Conservation (phyloP, 1,140 invertebrate species). For the Lordiphosa mommai region DNA sequence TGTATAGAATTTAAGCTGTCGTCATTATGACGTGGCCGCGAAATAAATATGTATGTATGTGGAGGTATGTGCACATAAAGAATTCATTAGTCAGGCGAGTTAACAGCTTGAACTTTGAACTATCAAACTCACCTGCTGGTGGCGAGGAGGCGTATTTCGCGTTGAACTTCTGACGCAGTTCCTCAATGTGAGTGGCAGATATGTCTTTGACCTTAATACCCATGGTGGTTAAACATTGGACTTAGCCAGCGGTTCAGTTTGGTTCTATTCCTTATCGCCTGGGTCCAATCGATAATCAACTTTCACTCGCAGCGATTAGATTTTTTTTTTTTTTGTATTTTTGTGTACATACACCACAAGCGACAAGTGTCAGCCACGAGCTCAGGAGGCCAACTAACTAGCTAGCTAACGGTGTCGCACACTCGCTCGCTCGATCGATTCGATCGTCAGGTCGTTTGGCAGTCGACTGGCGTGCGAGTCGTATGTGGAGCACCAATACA, state of each 20-base stretch:
- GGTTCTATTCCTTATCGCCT: too few species aligned
- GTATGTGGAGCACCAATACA: constrained; percentile 56
- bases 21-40: too few species aligned
- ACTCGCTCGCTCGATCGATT: constrained; percentile 13
- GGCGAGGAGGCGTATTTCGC: constrained; percentile 80
- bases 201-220: constrained; percentile 60
- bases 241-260: constrained; percentile 4
- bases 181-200: constrained; percentile 79
- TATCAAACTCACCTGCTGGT: constrained; percentile 51
- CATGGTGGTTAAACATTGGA: constrained; percentile 21
- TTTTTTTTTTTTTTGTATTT: too few species aligned
- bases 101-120: constrained; percentile 1
- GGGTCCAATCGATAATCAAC: constrained; percentile 55
- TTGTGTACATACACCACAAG: background rate
- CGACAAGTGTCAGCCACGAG: constrained; percentile 49
- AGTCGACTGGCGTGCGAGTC: constrained; percentile 47
- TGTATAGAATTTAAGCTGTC: too few species aligned
- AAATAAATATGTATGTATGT: background rate
- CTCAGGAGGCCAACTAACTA: constrained; percentile 24
- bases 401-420: constrained; percentile 44
- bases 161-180: constrained; percentile 81
- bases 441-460: constrained; percentile 27
- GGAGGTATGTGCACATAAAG: too few species aligned
- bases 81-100: background rate
- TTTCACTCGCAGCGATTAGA: constrained; percentile 52